Evolutionary conservation across 1,140 invertebrate species (phyloP).

Genomic region (Chymomyza costata): DNA sequence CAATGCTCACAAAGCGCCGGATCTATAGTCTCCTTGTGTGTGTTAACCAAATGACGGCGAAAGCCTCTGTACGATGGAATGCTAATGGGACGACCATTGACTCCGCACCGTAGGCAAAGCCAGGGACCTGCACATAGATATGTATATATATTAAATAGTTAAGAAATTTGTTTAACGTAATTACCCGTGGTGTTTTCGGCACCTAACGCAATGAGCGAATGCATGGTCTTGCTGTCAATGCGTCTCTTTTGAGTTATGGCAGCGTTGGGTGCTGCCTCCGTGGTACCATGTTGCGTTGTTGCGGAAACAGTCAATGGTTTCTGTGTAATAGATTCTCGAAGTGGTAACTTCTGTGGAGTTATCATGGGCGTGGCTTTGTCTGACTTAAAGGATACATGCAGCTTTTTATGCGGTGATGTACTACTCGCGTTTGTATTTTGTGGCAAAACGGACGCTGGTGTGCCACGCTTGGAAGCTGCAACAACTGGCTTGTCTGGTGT

Average conservation of each 20-base stretch:
- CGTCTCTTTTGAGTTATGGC: constrained; percentile 66
- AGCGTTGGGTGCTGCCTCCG: constrained; percentile 9
- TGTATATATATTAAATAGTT: background rate
- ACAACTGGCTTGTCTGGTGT: constrained; percentile 47
- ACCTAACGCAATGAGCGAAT: constrained; percentile 75
- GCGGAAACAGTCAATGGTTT: constrained; percentile 30
- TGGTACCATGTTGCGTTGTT: constrained; percentile 9
- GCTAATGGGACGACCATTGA: constrained; percentile 79
- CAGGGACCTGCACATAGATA: constrained; percentile 77
- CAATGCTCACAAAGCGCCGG: constrained; percentile 89
- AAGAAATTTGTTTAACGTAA: background rate
- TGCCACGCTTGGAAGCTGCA: constrained; percentile 21
- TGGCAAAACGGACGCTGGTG: constrained; percentile 20
- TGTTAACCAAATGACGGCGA: constrained; percentile 86
- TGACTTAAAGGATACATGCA: constrained; percentile 54
- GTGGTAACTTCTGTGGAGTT: constrained; percentile 40
- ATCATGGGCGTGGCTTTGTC: constrained; percentile 48
- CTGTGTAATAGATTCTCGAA: constrained; percentile 12
- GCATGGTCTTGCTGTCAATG: constrained; percentile 75
- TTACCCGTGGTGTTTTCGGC: constrained; percentile 77
- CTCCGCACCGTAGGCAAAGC: constrained; percentile 82
- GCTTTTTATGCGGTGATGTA: constrained; percentile 53
- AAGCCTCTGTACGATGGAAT: constrained; percentile 87
- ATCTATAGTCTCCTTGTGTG: constrained; percentile 88
- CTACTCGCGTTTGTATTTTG: too few relatives aligned